Conservation (phyloP, 2,797 vertebrate genomes). For the Poecilia gillii region DNA sequence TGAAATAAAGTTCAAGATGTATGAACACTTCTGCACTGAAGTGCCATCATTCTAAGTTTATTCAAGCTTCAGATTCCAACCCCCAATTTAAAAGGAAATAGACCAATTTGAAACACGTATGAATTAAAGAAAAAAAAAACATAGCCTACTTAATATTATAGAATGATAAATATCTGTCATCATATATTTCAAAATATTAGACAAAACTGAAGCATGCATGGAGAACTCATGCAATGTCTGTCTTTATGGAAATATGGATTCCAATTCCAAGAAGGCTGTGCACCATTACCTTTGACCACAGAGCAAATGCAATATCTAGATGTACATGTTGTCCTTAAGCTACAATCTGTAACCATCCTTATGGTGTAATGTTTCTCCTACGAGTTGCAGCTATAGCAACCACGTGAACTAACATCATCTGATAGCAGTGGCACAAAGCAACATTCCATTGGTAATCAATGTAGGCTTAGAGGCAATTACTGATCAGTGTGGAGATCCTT, state of each 20-base stretch:
- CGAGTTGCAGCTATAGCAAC: constrained; percentile 56
- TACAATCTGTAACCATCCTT: constrained; percentile 31
- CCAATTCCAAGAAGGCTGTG: not conserved
- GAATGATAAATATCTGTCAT: not conserved
- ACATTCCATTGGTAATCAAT: constrained; percentile 67
- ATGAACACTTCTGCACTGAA: not conserved
- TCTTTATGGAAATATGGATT: not conserved
- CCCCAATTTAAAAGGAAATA: not conserved
- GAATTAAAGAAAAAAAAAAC: not conserved
- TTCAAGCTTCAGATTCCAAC: not conserved
- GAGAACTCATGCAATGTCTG: not conserved
- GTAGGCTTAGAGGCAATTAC: constrained; percentile 47
- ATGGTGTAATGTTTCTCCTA: constrained; percentile 30
- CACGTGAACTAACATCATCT: constrained; percentile 53
- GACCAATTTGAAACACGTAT: not conserved
- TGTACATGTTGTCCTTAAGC: constrained; percentile 14
- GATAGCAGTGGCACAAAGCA: constrained; percentile 26
- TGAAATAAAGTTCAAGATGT: not conserved
- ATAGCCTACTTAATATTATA: not conserved
- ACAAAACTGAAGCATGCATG: not conserved
- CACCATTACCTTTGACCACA: constrained; percentile 26
- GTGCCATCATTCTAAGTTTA: not conserved
- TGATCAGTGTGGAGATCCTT: constrained; percentile 52
- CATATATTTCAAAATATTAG: not conserved
- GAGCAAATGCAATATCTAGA: constrained; percentile 17